Percentiles rank a stretch among this genome's conserved stretches.
Evolutionary conservation across 2,113 vertebrate genomes (phyloP).

Genomic region (Myrmophylax atrothorax): DNA sequence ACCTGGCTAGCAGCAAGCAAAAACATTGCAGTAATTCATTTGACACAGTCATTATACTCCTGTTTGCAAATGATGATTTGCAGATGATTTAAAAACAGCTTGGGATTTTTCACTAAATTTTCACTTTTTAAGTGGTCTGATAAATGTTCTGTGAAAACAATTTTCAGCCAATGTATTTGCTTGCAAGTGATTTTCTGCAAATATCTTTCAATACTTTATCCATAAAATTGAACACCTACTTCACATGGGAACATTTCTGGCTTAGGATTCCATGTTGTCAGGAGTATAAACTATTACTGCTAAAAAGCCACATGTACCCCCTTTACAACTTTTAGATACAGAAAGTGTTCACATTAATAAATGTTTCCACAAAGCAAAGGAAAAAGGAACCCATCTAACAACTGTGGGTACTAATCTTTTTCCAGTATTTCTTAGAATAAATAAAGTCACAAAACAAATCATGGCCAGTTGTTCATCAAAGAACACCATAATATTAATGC

Average conservation of each 20-base stretch:
- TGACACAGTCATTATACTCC: conserved; percentile 54
- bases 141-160: conserved; percentile 65
- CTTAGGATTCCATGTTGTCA: not conserved
- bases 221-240: conserved; percentile 54
- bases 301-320: not conserved
- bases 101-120: conserved; percentile 69
- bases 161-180: conserved; percentile 55
- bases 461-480: not conserved
- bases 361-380: not conserved
- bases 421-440: not conserved
- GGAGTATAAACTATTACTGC: not conserved
- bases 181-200: conserved; percentile 48
- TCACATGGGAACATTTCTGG: conserved; percentile 37
- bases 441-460: not conserved
- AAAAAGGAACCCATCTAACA: not conserved
- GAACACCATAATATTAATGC: not conserved
- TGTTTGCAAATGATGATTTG: conserved; percentile 69
- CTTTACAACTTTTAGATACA: not conserved
- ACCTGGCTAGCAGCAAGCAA: conserved; percentile 53
- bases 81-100: conserved; percentile 67
- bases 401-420: not conserved
- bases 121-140: conserved; percentile 62
- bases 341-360: not conserved
- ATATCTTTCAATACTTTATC: conserved; percentile 56
- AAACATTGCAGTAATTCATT: conserved; percentile 44